Base-by-base conservation (phyloP, 2,888 invertebrate species). In the Folsomia manolachei region DNA sequence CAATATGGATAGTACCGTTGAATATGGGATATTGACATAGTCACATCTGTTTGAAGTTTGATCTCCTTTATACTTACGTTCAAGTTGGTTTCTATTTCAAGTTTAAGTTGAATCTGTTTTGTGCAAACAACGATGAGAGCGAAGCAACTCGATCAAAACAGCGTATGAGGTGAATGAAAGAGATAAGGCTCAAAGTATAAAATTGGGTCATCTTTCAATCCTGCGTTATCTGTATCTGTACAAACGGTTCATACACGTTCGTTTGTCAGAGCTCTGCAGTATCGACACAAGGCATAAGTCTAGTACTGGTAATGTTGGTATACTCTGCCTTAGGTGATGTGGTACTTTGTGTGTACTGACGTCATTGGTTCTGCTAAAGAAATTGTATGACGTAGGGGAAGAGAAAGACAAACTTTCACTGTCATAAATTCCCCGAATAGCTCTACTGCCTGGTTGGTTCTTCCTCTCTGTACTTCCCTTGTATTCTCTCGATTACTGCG, bases 391-490 rank as follows among this genome's bases (percentile, higher is more conserved):
- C 74, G 74, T 74, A 74, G 70, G 69, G 25, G 39, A 27, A 66
- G 64, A 61, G 75, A 74, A 74, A 76, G 66, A n/a, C 72, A 75
- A 75, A 76, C 76, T 76, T 75, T 70, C 70, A 56, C 66, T 71
- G 62, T 70, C 71, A 75, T 75, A 73, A 76, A 76, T 76, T 74
- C 72, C 71, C 67, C 7, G n/a, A 19, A 52, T 62, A 60, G 21
- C 9, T 60, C 21, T 21, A 7, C 60, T 60, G 7, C 39, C 4
- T 39, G 14, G n/a, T n/a, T n/a, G 56, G 56, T 19, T 62, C 23
- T 62, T 21, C 62, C 62, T 24, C 24, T 24, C 62, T 9, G 14
- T 7, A 14, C 62, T 62, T 25, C 60, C n/a, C n/a, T n/a, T n/a
- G n/a, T n/a, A n/a, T n/a, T n/a, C n/a, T n/a, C n/a, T n/a, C n/a